Evolutionary conservation across 2,113 vertebrate genomes (phyloP).

Genomic region (Lophius piscatorius): DNA sequence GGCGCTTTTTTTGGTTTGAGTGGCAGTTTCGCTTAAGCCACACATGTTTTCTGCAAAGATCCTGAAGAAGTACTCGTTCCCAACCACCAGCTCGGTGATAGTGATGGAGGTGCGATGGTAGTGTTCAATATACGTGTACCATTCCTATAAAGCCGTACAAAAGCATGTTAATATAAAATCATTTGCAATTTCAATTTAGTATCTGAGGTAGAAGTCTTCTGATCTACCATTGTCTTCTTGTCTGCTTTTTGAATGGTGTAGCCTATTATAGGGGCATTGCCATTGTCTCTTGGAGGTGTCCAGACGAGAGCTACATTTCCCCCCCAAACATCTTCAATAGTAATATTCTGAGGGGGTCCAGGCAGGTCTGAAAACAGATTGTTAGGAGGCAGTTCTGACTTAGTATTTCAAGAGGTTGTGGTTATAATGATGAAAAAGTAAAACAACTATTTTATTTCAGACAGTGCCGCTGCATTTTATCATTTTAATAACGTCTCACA

Average conservation of each 20-base stretch:
- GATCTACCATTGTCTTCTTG: constrained; percentile 94
- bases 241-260: constrained; percentile 99
- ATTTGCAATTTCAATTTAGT: neutral
- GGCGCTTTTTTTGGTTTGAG: constrained; percentile 91
- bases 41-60: constrained; percentile 96
- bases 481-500: too few species aligned
- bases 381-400: neutral
- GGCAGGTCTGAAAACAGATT: constrained; percentile 84
- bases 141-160: constrained; percentile 69
- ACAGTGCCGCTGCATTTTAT: too few species aligned
- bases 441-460: too few species aligned
- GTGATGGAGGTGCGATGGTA: constrained; percentile 93
- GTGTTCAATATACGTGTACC: constrained; percentile 88
- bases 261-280: constrained; percentile 93
- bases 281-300: constrained; percentile 91
- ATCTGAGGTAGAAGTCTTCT: neutral
- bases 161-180: neutral
- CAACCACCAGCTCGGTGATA: constrained; percentile 92
- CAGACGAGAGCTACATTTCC: constrained; percentile 93
- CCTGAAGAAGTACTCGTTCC: constrained; percentile 96
- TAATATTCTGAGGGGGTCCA: constrained; percentile 88
- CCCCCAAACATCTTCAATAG: constrained; percentile 95
- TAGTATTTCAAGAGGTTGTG: neutral
- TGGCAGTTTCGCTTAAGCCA: constrained; percentile 90
- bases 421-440: too few species aligned